Conservation (phyloP, 1,140 invertebrate species). For the Eubasilissa regina region DNA sequence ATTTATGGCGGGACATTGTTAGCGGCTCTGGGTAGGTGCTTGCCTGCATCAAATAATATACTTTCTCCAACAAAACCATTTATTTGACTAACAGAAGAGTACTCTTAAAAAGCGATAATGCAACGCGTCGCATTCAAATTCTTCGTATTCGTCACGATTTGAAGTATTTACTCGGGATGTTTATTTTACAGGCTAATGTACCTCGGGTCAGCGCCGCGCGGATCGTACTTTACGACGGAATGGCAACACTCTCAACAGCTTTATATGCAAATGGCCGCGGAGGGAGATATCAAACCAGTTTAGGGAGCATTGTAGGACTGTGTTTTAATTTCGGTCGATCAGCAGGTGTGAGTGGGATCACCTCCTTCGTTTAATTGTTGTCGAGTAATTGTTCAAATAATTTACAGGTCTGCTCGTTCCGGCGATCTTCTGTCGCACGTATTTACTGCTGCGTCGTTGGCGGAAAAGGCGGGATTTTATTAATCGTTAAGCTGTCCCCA, state of each 20-base stretch:
- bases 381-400: conserved; percentile 54
- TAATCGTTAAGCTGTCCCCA: conserved; percentile 1
- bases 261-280: conserved; percentile 52
- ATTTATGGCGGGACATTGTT: conserved; percentile 47
- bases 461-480: not conserved
- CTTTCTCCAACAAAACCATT: conserved; percentile 28
- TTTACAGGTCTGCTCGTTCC: conserved; percentile 18
- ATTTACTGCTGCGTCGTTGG: not conserved
- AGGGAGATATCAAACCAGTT: conserved; percentile 45
- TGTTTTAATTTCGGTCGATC: conserved; percentile 47
- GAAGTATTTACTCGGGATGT: not conserved
- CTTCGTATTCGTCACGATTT: not conserved
- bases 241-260: conserved; percentile 46
- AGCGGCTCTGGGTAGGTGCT: conserved; percentile 12
- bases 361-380: conserved; percentile 52
- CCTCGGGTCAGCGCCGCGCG: no score
- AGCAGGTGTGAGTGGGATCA: conserved; percentile 47
- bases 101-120: not conserved
- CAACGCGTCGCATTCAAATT: not conserved
- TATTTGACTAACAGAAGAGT: not conserved
- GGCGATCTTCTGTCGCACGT: conserved; percentile 3
- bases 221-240: conserved; percentile 36
- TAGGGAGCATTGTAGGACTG: conserved; percentile 44
- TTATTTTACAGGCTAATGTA: not conserved
- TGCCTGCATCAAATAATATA: conserved; percentile 38